Conservation (phyloP, 2,888 invertebrate genomes). For the Elmis aenea region DNA sequence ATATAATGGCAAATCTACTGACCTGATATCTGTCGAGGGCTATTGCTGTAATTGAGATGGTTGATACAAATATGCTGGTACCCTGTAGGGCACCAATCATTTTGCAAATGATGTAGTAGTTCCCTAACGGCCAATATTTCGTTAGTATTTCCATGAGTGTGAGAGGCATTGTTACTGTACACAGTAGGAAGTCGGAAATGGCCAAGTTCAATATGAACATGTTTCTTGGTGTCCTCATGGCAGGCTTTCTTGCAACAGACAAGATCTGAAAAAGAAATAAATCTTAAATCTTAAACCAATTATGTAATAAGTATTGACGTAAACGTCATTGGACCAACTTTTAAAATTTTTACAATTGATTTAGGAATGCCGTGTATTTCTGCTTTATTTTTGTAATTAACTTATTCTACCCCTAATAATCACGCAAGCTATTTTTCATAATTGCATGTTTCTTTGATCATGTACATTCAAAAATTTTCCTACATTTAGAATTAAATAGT, state of each 20-base stretch:
- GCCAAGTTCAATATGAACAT: slow-evolving; percentile 91
- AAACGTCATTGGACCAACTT: too few species aligned
- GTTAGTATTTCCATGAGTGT: slow-evolving; percentile 82
- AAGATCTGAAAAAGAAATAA: slow-evolving; percentile 38
- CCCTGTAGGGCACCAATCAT: slow-evolving; percentile 83
- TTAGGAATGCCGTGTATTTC: too few species aligned
- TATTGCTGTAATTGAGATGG: slow-evolving; percentile 90
- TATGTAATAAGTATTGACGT: too few species aligned
- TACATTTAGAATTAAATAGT: too few species aligned
- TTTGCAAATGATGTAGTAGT: slow-evolving; percentile 74
- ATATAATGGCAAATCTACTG: too few species aligned
- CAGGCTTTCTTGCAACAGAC: slow-evolving; percentile 74
- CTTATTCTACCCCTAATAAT: too few species aligned
- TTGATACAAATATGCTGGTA: slow-evolving; percentile 88
- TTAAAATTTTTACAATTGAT: too few species aligned
- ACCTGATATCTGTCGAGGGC: slow-evolving; percentile 80
- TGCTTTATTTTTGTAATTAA: too few species aligned
- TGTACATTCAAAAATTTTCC: too few species aligned
- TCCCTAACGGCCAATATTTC: slow-evolving; percentile 82
- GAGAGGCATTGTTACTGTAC: slow-evolving; percentile 85
- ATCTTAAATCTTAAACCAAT: neutral
- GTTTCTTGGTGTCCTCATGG: slow-evolving; percentile 89
- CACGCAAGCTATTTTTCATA: too few species aligned
- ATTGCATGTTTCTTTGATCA: too few species aligned
- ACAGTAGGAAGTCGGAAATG: slow-evolving; percentile 76